Conservation (phyloP, 2,797 vertebrate genomes). For the Sphenodon punctatus region DNA sequence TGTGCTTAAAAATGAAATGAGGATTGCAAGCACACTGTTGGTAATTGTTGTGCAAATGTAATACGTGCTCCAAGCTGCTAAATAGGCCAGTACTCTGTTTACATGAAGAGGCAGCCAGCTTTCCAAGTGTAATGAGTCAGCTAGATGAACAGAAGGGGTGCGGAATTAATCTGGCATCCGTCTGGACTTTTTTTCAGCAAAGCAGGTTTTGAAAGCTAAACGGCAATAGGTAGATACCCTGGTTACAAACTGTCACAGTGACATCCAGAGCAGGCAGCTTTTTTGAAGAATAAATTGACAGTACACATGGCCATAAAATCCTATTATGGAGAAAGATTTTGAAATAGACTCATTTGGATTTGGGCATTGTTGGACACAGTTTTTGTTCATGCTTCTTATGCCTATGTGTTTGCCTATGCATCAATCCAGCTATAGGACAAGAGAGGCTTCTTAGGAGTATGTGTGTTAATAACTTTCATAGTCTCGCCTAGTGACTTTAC, state of each 20-base stretch:
- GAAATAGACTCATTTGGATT: not conserved
- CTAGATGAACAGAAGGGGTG: constrained; percentile 65
- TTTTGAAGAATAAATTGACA: not conserved
- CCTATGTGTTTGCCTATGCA: rapidly evolving
- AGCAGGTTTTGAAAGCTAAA: constrained; percentile 69
- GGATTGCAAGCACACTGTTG: constrained; percentile 4
- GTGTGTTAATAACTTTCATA: not conserved
- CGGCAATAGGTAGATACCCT: constrained; percentile 44
- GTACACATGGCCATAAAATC: rapidly evolving
- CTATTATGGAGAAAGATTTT: rapidly evolving
- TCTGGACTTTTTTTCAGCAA: constrained; percentile 62
- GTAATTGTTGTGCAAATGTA: constrained; percentile 71
- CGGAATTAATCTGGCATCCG: constrained; percentile 68
- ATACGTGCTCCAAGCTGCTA: constrained; percentile 61
- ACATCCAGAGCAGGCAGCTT: not conserved
- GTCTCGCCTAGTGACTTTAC: not conserved
- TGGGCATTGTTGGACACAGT: not conserved
- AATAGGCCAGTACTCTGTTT: constrained; percentile 63
- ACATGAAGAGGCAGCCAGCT: constrained; percentile 63
- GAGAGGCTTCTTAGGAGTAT: not conserved
- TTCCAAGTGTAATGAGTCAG: constrained; percentile 70
- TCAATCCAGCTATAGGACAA: not conserved
- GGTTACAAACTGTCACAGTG: not conserved
- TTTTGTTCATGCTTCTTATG: rapidly evolving
- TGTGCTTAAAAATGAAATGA: constrained; percentile 48